Base-by-base conservation (phyloP, 2,888 invertebrate species). In the Leptinotarsa juncta region DNA sequence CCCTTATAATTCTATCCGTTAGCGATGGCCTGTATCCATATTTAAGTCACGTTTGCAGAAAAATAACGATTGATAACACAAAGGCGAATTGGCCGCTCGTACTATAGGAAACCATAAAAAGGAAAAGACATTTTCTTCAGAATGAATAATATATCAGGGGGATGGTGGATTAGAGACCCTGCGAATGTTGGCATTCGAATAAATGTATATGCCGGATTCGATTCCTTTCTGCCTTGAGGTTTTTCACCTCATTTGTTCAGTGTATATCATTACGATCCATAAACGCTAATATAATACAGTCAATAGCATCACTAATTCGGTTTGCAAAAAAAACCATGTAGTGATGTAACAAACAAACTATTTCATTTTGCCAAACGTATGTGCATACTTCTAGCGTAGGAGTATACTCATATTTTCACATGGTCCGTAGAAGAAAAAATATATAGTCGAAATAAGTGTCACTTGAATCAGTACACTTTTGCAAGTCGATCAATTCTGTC, bases 61-160 rank as follows among this genome's bases (percentile, higher is more conserved):
- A 83, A 83, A 83, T 84, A 84, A 85, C 84, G 83, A 84, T 83
- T 84, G 84, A 84, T 84, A 84, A 84, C 83, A 83, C 81, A 82
- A 81, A 82, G 82, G 80, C 79, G 82, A 82, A 84, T 83, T 84
- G 84, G 81, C 79, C 77, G 78, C 81, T 81, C 83, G 82, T 83
- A 83, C 81, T 69, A 60, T 15, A 48, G 5, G 82, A 81, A 80
- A 81, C 81, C 74, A 78, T 82, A 83, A 82, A 84, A 83, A 81
- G 78, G 15, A 57, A 83, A 82, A 77, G 81, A 80, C 80, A 78
- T 80, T 81, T 79, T 73, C 75, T 76, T 74, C 51, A 76, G 78
- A 79, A 82, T 82, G 83, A 83, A 82, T 83, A 83, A 83, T 82
- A 83, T 81, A 83, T 83, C 75, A 78, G 78, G 65, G 57, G 70